Evolutionary conservation across 2,797 vertebrate genomes (phyloP), one percentile per base, ranked within the genome.

Genomic region (Sphenopsis melanotis): DNA sequence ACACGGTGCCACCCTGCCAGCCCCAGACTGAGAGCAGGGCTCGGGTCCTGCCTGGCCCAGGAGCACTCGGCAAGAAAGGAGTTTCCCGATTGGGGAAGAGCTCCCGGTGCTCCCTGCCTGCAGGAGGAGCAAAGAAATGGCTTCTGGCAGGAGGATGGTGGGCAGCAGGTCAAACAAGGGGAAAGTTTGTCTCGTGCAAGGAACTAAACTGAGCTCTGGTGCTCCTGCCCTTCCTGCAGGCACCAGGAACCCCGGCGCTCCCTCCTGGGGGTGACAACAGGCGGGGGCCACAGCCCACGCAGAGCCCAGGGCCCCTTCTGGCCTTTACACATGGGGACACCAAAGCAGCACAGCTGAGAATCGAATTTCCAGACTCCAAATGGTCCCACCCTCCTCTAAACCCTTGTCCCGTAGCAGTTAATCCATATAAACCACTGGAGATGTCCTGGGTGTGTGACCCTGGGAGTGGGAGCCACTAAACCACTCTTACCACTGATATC

Each of bases 231-330:
- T 63, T 34, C 34, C 59, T 26, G 19, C 15, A 4, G 7, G 24
- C 19, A 10, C 18, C 44, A 8, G 60, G 6, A 5, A 20, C 5
- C 10, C 49, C 30, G 0, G 5, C 34, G 34, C 0, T 44, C 2
- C 0, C 22, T 78, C 12, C 64, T 49, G 4, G 27, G 26, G 34
- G 55, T 49, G 42, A 26, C 29, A 50, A 15, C 0, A 0, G 36
- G 26, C 34, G 44, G 37, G 34, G n/a, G 3, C 13, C 34, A 11
- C 11, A 27, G 59, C 21, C 15, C 24, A 37, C 11, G 7, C 3
- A 10, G 26, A 37, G 19, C 2, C 42, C 17, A 15, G 39, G 37
- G 20, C 26, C 41, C 56, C 41, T 29, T 10, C 41, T 34, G 49
- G 29, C 15, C 24, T 23, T 76, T 52, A 14, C 15, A 30, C 55